phyloP scores from a whole-genome alignment of 1,140 invertebrate genomes.

The Drosophila bifasciata region DNA sequence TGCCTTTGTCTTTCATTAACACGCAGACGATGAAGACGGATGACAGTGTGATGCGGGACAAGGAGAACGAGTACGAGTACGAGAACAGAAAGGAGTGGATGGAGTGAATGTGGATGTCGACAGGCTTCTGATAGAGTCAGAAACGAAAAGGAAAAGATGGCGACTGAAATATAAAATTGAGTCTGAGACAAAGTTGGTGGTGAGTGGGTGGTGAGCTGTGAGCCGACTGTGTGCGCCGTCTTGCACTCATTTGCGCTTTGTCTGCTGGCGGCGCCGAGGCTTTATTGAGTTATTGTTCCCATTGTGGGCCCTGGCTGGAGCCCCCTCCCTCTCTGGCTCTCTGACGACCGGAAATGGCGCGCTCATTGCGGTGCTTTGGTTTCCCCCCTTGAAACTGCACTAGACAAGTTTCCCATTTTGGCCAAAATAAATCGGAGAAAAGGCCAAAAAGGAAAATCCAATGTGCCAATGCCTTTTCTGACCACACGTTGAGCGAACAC shows the following conservation, averaged over 20 bases:
- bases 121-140: neutral
- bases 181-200: too few species aligned
- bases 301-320: conserved; percentile 28
- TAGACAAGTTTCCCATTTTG: conserved; percentile 33
- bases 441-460: too few species aligned
- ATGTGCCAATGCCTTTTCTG: neutral
- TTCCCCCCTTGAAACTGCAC: conserved; percentile 55
- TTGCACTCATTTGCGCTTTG: conserved; percentile 43
- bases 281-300: conserved; percentile 64
- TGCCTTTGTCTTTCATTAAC: conserved; percentile 49
- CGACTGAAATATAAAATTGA: too few species aligned
- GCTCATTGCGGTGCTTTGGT: conserved; percentile 42
- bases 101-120: neutral
- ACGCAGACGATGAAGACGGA: conserved; percentile 45
- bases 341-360: conserved; percentile 38
- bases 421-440: neutral
- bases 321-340: conserved; percentile 1
- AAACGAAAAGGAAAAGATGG: neutral
- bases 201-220: neutral
- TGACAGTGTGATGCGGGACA: conserved; percentile 24
- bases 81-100: conserved; percentile 1
- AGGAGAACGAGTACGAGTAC: too few species aligned
- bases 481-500: conserved; percentile 24
- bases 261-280: conserved; percentile 26
- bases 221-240: conserved; percentile 19